A percentile compares a stretch with the other conserved stretches of the same genome.
These are phyloP conservation scores for Gallinago solitaria DNA, from an alignment of 2,797 vertebrate species.

Conservation along the genomic window DNA sequence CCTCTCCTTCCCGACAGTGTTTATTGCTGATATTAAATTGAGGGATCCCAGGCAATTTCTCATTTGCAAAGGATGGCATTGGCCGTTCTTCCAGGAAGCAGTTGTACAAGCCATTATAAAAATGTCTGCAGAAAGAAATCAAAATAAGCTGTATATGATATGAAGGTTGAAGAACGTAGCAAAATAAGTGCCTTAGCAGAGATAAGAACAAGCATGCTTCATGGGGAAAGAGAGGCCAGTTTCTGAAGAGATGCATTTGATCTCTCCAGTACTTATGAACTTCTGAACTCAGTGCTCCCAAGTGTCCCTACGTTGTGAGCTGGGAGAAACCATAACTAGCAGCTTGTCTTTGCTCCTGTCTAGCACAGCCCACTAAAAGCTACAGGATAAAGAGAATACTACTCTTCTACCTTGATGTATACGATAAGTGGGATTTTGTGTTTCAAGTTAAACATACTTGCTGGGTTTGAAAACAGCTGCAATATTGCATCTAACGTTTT, in stretches of 20 bases:
- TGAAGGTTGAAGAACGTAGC: not conserved
- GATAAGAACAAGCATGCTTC: not conserved
- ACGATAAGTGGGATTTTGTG: not conserved
- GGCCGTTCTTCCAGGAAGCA: not conserved
- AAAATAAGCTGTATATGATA: not conserved
- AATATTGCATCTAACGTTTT: not conserved
- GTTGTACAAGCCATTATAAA: not conserved
- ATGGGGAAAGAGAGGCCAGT: not conserved
- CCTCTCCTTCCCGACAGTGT: not conserved
- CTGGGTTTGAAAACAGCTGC: not conserved
- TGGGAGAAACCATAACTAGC: not conserved
- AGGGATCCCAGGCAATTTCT: not conserved
- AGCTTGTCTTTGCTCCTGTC: not conserved
- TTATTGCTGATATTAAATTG: not conserved
- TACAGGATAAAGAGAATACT: not conserved
- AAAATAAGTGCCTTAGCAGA: not conserved
- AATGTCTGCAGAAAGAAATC: not conserved
- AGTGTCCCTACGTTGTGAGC: not conserved
- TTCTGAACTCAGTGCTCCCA: not conserved
- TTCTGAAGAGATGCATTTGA: not conserved
- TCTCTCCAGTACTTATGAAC: not conserved
- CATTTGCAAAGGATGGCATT: not conserved
- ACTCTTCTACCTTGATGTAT: not conserved
- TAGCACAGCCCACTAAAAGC: not conserved
- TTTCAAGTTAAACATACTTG: conserved; percentile 1